phyloP scores from a whole-genome alignment of 1,140 invertebrate genomes.

The Propsilocerus akamusi region DNA sequence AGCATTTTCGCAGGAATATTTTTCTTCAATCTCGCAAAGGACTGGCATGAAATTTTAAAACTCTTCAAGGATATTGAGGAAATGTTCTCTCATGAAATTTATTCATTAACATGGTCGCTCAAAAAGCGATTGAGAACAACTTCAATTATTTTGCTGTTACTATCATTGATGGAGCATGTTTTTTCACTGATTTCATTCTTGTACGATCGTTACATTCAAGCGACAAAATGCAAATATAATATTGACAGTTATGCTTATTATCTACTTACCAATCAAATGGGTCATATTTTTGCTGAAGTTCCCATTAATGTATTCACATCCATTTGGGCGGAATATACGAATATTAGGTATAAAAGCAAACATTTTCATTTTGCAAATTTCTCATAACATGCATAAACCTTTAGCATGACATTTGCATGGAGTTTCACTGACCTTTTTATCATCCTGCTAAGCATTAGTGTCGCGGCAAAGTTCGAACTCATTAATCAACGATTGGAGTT shows the following conservation, averaged over 20 bases:
- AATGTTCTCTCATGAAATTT: slow-evolving; percentile 14
- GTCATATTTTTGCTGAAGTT: slow-evolving; percentile 15
- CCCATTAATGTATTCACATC: slow-evolving; percentile 11
- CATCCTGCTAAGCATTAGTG: slow-evolving; percentile 35
- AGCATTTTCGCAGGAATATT: slow-evolving; percentile 11
- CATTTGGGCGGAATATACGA: slow-evolving; percentile 11
- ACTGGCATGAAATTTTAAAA: slow-evolving; percentile 15
- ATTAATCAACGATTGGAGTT: slow-evolving; percentile 26
- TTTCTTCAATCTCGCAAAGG: slow-evolving; percentile 13
- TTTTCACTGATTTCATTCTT: slow-evolving; percentile 12
- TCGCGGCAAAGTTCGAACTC: slow-evolving; percentile 36
- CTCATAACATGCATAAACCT: slow-evolving; percentile 12
- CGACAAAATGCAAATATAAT: slow-evolving; percentile 9
- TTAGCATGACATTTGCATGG: slow-evolving; percentile 37
- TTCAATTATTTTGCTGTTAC: slow-evolving; percentile 12
- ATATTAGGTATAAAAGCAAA: background rate
- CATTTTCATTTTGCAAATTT: background rate
- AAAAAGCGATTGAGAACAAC: slow-evolving; percentile 13
- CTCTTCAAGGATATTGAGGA: slow-evolving; percentile 15
- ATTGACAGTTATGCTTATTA: slow-evolving; percentile 10
- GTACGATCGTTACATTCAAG: slow-evolving; percentile 11
- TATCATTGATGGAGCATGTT: slow-evolving; percentile 11
- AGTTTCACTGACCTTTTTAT: slow-evolving; percentile 46
- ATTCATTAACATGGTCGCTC: slow-evolving; percentile 12
- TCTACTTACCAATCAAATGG: slow-evolving; percentile 13